Percentiles rank a stretch among this genome's conserved stretches.
Evolutionary conservation across 2,797 vertebrate genomes (phyloP).

Genomic region (Acanthornis magna): DNA sequence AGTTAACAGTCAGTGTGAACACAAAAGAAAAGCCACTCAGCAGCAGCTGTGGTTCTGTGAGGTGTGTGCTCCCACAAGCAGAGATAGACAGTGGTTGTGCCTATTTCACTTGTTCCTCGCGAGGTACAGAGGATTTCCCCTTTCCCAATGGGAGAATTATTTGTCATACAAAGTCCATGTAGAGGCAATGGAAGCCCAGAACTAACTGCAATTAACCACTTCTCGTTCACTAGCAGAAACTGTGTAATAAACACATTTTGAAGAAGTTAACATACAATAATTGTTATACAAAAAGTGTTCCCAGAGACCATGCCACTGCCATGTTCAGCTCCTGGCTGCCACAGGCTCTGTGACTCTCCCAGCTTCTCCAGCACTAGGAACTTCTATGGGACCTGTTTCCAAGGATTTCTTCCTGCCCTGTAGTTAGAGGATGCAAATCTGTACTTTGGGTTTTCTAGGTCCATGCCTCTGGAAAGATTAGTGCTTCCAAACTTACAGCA

Average conservation of each 20-base stretch:
- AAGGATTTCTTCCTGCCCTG: not conserved
- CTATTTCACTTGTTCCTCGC: not conserved
- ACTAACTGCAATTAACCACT: not conserved
- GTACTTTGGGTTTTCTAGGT: not conserved
- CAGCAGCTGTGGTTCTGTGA: not conserved
- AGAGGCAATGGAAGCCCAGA: not conserved
- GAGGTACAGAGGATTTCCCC: not conserved
- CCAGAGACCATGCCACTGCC: not conserved
- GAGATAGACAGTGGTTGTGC: accelerated
- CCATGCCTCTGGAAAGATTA: not conserved
- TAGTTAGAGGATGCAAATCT: not conserved
- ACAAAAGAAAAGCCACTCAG: not conserved
- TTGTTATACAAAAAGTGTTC: not conserved
- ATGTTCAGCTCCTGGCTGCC: not conserved
- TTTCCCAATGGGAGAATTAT: not conserved
- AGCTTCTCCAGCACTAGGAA: not conserved
- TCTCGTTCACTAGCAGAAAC: not conserved
- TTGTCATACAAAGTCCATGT: not conserved
- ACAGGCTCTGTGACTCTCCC: not conserved
- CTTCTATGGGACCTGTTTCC: not conserved
- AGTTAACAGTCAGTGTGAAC: not conserved
- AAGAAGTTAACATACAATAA: not conserved
- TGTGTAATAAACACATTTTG: not conserved
- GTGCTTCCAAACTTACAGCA: not conserved
- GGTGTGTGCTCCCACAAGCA: not conserved